These are phyloP conservation scores for Andrena dorsata DNA, from an alignment of 2,888 invertebrate genomes.

Conservation along the genomic window DNA sequence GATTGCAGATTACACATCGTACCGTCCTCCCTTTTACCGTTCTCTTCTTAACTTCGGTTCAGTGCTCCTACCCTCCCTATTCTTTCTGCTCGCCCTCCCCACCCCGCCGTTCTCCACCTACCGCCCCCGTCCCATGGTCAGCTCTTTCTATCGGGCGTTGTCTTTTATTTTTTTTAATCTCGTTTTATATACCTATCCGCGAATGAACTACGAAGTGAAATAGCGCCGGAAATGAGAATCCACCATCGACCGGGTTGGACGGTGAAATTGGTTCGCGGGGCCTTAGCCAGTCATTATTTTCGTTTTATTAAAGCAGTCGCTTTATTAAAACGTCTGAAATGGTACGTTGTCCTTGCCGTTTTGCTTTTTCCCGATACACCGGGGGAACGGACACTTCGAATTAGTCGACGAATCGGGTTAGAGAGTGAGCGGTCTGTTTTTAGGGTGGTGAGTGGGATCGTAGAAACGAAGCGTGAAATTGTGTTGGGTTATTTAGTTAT, in stretches of 20 bases:
- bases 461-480: no score
- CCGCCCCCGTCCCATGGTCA: conserved; percentile 11
- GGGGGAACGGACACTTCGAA: background rate
- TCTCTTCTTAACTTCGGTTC: conserved; percentile 67
- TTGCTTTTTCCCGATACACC: background rate
- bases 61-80: conserved; percentile 37
- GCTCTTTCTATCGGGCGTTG: conserved; percentile 49
- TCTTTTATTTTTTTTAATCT: conserved; percentile 65
- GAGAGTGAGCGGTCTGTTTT: no score
- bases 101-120: conserved; percentile 3
- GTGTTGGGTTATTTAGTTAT: no score
- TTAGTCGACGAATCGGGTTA: background rate
- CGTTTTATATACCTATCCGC: conserved; percentile 62
- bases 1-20: conserved; percentile 78
- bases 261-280: conserved; percentile 61
- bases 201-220: conserved; percentile 64
- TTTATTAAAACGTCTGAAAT: conserved; percentile 31
- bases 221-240: conserved; percentile 68
- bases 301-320: conserved; percentile 39
- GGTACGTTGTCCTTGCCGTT: background rate
- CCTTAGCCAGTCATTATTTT: conserved; percentile 49
- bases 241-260: conserved; percentile 52
- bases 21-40: conserved; percentile 61
- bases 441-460: no score
- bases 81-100: conserved; percentile 29